Base-by-base conservation (phyloP, 2,888 invertebrate genomes). In the Notodonta ziczac region DNA sequence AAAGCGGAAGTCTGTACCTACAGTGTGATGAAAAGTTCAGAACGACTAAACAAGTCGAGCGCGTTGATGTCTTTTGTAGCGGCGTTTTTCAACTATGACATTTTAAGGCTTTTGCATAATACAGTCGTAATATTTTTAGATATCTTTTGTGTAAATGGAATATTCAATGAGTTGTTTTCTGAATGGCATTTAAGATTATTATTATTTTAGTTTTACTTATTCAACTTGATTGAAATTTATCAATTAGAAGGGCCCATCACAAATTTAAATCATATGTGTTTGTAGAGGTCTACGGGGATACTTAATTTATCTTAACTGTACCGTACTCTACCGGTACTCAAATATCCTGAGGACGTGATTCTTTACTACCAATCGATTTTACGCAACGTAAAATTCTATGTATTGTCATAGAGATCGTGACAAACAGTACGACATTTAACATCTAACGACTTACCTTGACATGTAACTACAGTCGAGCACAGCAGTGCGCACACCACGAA, bases 361-460 rank as follows among this genome's bases (percentile, higher is more conserved):
- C 60, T 32, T 56, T 13, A 9, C 5, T 10, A n/a, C 24, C 54
- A 56, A 61, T 35, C 52, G 53, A 61, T 42, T 60, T 61, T 57
- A 65, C 59, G 57, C 65, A 60, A 61, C 53, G 35, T 10, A 57
- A n/a, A 61, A 54, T 52, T 39, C 14, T 6, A 14, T 14, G 16
- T 44, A 44, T n/a, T 65, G 61, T 56, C 13, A 58, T 56, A 65
- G 42, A 57, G 64, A 64, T 66, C 73, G 67, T 70, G 67, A 62
- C 61, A 56, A 24, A 58, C 4, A 16, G 61, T 60, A 50, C 70
- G 70, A 69, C 68, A 69, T 69, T 69, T 63, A 63, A 40, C 42
- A 64, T 57, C 60, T 48, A 51, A 61, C 55, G 62, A 65, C 89
- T 88, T 79, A 93, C 92, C 92, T 93, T 93, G 92, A 92, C 92